These are phyloP conservation scores for Vicugna pacos DNA, from an alignment of 2,113 vertebrate genomes.

Conservation along the genomic window DNA sequence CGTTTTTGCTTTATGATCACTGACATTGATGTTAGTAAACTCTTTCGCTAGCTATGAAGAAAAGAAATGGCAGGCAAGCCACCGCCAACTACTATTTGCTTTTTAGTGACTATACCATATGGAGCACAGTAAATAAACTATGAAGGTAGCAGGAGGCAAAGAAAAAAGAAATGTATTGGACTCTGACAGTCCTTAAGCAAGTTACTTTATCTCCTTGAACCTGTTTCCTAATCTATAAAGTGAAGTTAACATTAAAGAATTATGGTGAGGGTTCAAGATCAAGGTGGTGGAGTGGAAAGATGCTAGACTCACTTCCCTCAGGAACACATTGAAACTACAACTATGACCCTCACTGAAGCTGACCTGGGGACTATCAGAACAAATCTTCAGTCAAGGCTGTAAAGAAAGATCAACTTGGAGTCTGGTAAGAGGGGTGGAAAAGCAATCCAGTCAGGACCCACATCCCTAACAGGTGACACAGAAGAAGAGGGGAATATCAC, in stretches of 20 bases:
- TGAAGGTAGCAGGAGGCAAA: constrained; percentile 27
- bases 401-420: not conserved
- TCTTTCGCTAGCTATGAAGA: constrained; percentile 62
- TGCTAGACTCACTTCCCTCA: not conserved
- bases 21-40: constrained; percentile 68
- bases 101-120: constrained; percentile 64
- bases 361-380: not conserved
- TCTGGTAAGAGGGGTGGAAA: not conserved
- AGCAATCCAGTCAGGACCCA: not conserved
- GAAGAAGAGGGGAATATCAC: not conserved
- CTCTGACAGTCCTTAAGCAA: not conserved
- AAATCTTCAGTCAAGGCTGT: not conserved
- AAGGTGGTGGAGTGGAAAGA: not conserved
- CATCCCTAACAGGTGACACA: not conserved
- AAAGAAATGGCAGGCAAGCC: constrained; percentile 61
- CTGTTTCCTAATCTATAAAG: not conserved
- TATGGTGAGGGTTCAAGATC: not conserved
- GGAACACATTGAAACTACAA: not conserved
- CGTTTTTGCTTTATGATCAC: constrained; percentile 70
- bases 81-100: constrained; percentile 34
- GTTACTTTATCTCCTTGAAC: not conserved
- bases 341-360: not conserved
- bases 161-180: not conserved
- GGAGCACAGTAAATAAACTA: constrained; percentile 64
- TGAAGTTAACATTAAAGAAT: not conserved